These are phyloP conservation scores for Oxycera nigricornis DNA, from an alignment of 2,888 invertebrate genomes.

Conservation along the genomic window DNA sequence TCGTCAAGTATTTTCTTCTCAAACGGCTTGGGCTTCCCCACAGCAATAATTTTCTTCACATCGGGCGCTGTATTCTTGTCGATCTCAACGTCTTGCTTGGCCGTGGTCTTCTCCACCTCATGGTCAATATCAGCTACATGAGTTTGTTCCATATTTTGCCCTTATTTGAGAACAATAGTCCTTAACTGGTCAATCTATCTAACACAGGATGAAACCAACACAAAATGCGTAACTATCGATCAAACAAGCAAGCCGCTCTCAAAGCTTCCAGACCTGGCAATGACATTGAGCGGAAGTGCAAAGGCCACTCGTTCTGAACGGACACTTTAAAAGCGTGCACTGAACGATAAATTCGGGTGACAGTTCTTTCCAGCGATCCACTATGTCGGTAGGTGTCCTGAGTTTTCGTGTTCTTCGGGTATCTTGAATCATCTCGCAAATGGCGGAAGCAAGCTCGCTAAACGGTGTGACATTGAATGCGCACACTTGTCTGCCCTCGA, in stretches of 20 bases:
- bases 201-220: neutral
- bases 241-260: conserved; percentile 11
- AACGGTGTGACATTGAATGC: neutral
- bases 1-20: conserved; percentile 21
- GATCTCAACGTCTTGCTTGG: neutral
- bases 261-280: neutral
- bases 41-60: neutral
- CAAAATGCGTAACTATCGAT: conserved; percentile 21
- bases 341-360: conserved; percentile 43
- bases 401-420: conserved; percentile 25
- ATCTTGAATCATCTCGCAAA: conserved; percentile 44
- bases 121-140: neutral
- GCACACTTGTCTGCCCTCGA: neutral
- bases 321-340: conserved; percentile 20
- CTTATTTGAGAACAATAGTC: too few species aligned
- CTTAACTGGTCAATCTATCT: too few species aligned
- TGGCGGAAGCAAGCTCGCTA: neutral
- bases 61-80: conserved; percentile 5
- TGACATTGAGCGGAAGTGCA: conserved; percentile 13
- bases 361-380: conserved; percentile 43
- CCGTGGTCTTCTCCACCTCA: neutral
- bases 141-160: conserved; percentile 7
- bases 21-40: conserved; percentile 13
- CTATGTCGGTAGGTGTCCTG: conserved; percentile 46
- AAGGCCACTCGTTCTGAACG: conserved; percentile 13